Evolutionary conservation across 2,113 vertebrate genomes (phyloP).

Genomic region (Corythaeola cristata): DNA sequence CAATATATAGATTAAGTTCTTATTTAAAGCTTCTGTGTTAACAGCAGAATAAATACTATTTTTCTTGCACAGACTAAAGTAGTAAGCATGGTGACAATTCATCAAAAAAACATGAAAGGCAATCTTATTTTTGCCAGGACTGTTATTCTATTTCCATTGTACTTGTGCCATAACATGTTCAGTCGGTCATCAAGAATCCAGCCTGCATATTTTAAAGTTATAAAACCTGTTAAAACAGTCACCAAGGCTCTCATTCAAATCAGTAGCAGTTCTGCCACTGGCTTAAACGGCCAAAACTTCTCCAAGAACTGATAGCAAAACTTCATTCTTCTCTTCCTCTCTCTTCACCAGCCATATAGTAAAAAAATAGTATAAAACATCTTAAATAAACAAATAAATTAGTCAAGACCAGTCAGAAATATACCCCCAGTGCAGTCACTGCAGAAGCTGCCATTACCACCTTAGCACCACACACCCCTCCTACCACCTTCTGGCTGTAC

Average conservation of each 20-base stretch:
- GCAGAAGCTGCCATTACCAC: background rate
- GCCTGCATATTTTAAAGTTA: background rate
- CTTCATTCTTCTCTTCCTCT: background rate
- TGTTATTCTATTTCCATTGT: background rate
- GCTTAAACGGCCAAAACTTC: background rate
- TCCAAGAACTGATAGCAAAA: background rate
- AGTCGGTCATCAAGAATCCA: background rate
- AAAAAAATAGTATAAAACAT: background rate
- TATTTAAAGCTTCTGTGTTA: slow-evolving; percentile 11
- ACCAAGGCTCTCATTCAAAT: background rate
- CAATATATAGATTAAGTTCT: background rate
- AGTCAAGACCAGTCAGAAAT: background rate
- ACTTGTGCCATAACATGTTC: background rate
- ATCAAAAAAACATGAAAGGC: background rate
- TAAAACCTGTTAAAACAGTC: background rate
- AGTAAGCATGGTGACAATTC: background rate
- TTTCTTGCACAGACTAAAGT: background rate
- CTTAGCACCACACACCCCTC: background rate
- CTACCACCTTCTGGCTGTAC: background rate
- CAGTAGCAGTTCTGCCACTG: background rate
- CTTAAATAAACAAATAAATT: background rate
- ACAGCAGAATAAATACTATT: background rate
- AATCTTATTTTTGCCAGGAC: background rate
- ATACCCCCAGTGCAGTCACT: accelerated
- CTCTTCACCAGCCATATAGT: background rate